Evolutionary conservation across 2,797 vertebrate species (phyloP).

Genomic region (Aselliscus stoliczkanus): DNA sequence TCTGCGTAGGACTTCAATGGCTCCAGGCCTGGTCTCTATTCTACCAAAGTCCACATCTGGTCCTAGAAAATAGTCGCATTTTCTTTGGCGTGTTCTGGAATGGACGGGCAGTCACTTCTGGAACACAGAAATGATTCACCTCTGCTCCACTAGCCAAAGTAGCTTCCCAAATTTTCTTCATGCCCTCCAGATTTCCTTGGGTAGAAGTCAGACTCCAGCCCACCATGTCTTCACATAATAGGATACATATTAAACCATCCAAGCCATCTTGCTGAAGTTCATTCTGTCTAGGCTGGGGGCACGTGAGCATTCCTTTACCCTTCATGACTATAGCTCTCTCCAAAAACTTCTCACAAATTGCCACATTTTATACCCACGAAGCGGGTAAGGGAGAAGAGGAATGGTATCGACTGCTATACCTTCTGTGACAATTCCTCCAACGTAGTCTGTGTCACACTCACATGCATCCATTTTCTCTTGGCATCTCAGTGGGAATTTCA

Average conservation of each 20-base stretch:
- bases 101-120: not conserved
- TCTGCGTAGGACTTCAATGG: not conserved
- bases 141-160: not conserved
- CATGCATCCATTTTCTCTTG: not conserved
- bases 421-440: not conserved
- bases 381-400: not conserved
- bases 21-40: not conserved
- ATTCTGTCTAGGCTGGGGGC: not conserved
- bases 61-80: not conserved
- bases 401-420: not conserved
- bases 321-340: not conserved
- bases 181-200: not conserved
- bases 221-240: not conserved
- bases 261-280: not conserved
- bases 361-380: not conserved
- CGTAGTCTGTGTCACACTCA: not conserved
- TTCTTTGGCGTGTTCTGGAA: not conserved
- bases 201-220: not conserved
- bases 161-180: not conserved
- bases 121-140: not conserved
- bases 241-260: not conserved
- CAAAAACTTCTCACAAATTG: not conserved
- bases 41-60: not conserved
- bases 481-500: not conserved
- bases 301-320: not conserved